Evolutionary conservation across 2,888 invertebrate species (phyloP).

Genomic region (Allacma fusca): DNA sequence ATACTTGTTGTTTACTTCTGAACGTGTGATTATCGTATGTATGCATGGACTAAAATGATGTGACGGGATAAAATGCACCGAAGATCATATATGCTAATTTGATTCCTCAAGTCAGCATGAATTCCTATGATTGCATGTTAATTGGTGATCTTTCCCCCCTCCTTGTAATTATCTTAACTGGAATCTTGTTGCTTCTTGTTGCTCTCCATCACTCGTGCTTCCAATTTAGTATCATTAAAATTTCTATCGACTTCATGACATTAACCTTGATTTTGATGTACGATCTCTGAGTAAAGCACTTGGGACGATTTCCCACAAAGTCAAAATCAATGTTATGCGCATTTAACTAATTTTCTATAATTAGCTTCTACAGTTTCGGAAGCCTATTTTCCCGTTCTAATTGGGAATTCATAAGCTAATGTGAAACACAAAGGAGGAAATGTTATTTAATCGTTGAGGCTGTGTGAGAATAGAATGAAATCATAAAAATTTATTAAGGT

Average conservation of each 20-base stretch:
- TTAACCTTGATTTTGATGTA: constrained; percentile 15
- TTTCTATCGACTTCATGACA: not conserved
- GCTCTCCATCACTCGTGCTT: not conserved
- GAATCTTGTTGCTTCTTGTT: not conserved
- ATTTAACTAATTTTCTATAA: not conserved
- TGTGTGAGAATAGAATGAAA: not conserved
- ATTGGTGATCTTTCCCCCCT: not conserved
- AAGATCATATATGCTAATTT: not conserved
- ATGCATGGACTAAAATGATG: too few relatives aligned
- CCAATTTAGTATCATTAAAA: constrained; percentile 11
- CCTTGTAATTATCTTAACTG: not conserved
- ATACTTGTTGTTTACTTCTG: too few relatives aligned
- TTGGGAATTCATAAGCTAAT: not conserved
- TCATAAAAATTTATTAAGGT: not conserved
- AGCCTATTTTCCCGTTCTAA: constrained; percentile 2
- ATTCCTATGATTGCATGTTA: not conserved
- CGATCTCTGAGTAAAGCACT: not conserved
- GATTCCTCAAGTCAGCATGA: not conserved
- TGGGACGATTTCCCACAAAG: not conserved
- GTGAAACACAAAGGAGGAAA: not conserved
- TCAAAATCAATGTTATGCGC: not conserved
- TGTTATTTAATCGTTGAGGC: not conserved
- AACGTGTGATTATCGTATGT: too few relatives aligned
- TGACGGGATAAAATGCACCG: too few relatives aligned
- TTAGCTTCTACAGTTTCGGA: not conserved